Percentiles rank a stretch among this genome's conserved stretches.
phyloP scores from a whole-genome alignment of 2,113 vertebrate genomes.

The Mus spicilegus region DNA sequence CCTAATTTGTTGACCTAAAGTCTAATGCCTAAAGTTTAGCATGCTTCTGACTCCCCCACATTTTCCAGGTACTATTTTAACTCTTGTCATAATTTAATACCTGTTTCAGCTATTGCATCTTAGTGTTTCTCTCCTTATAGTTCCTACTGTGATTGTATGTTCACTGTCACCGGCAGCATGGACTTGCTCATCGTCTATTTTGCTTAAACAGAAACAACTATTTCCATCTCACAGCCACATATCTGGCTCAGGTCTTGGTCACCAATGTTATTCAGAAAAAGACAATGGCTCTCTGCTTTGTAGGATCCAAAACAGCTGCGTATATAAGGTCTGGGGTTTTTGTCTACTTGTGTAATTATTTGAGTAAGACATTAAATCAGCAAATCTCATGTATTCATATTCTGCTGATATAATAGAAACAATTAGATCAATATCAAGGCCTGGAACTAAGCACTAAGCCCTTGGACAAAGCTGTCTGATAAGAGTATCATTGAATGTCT shows the following conservation, averaged over 20 bases:
- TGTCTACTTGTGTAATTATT: background rate
- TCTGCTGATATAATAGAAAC: background rate
- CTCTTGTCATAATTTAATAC: background rate
- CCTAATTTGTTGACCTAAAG: background rate
- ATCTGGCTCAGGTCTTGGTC: background rate
- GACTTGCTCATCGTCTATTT: background rate
- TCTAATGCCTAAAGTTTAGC: background rate
- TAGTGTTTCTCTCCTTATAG: background rate
- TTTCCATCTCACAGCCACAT: background rate
- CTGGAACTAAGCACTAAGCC: background rate
- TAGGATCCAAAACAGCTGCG: background rate
- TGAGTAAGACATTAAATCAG: background rate
- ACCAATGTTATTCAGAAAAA: background rate
- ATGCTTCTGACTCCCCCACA: background rate
- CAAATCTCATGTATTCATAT: background rate
- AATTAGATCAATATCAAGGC: background rate
- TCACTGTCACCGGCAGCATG: background rate
- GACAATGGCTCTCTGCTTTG: background rate
- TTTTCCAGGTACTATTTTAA: background rate
- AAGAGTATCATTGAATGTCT: background rate
- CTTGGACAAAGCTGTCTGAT: background rate
- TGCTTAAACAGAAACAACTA: background rate
- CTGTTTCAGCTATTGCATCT: background rate
- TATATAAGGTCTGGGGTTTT: background rate
- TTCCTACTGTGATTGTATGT: no score